These are phyloP conservation scores for Rhinoderma darwinii DNA, from an alignment of 2,113 vertebrate genomes.

Conservation along the genomic window DNA sequence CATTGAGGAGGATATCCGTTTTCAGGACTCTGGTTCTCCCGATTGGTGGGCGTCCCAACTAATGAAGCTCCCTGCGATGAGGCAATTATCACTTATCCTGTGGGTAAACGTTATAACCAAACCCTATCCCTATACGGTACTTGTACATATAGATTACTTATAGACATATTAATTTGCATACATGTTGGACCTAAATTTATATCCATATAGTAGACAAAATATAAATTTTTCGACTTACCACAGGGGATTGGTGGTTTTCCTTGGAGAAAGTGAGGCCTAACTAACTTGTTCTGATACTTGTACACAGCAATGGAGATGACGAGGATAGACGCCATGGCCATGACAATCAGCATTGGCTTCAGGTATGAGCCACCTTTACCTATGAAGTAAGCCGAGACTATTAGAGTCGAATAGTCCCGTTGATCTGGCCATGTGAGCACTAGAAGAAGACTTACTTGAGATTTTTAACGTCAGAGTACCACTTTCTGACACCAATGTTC, in stretches of 20 bases:
- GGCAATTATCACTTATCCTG: no score
- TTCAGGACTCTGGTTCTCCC: no score
- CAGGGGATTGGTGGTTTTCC: background rate
- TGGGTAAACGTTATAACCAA: no score
- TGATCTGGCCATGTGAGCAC: background rate
- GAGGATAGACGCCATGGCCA: background rate
- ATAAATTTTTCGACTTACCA: background rate
- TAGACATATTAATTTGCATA: no score
- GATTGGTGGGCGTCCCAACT: no score
- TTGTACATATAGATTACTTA: no score
- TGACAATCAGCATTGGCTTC: background rate
- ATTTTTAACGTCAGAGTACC: background rate
- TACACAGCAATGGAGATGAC: background rate
- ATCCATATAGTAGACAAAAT: no score
- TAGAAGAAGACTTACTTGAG: background rate
- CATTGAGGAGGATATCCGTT: no score
- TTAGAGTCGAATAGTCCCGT: background rate
- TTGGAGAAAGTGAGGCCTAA: background rate
- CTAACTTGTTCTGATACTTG: constrained; percentile 2
- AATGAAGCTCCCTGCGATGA: no score
- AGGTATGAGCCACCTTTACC: background rate
- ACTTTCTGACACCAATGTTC: background rate
- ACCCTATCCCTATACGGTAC: no score
- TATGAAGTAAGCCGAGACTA: background rate
- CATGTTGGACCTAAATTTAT: no score